Percentiles rank a stretch among this genome's conserved stretches.
These are phyloP conservation scores for Hipparchia sbordonii DNA, from an alignment of 2,888 invertebrate species.

Conservation along the genomic window DNA sequence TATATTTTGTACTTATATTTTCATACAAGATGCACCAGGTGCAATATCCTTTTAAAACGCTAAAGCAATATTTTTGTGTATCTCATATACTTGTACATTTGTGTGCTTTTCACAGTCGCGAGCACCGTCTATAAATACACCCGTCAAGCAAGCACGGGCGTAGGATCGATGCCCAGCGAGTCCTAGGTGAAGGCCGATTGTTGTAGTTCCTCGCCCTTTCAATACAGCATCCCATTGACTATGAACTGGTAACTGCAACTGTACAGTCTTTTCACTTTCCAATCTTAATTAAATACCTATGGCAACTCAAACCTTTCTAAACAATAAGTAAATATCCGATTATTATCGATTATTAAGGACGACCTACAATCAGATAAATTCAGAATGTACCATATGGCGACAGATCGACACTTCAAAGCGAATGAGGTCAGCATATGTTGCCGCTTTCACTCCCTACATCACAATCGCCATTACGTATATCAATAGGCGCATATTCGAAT, in stretches of 20 bases:
- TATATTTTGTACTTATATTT: neutral
- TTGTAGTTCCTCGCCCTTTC: slow-evolving; percentile 66
- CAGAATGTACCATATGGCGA: slow-evolving; percentile 73
- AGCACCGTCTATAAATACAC: slow-evolving; percentile 72
- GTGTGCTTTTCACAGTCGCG: slow-evolving; percentile 55
- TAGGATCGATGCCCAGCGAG: slow-evolving; percentile 73
- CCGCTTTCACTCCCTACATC: slow-evolving; percentile 79
- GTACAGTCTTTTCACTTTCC: neutral
- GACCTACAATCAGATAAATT: slow-evolving; percentile 66
- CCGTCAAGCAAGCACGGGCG: slow-evolving; percentile 65
- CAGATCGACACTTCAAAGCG: slow-evolving; percentile 73
- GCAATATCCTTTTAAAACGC: slow-evolving; percentile 20
- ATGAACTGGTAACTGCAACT: slow-evolving; percentile 13
- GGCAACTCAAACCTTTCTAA: neutral
- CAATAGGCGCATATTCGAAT: slow-evolving; percentile 41
- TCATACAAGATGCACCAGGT: slow-evolving; percentile 21
- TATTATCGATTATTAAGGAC: slow-evolving; percentile 40
- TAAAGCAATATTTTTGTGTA: slow-evolving; percentile 27
- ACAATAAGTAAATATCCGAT: slow-evolving; percentile 11
- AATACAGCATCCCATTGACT: slow-evolving; percentile 55
- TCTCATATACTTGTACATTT: slow-evolving; percentile 24
- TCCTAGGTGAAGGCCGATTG: slow-evolving; percentile 77
- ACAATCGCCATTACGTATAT: slow-evolving; percentile 66
- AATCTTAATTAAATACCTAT: neutral
- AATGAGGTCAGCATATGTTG: slow-evolving; percentile 79